Base-by-base conservation (phyloP, 2,113 vertebrate species). In the Mobula birostris region DNA sequence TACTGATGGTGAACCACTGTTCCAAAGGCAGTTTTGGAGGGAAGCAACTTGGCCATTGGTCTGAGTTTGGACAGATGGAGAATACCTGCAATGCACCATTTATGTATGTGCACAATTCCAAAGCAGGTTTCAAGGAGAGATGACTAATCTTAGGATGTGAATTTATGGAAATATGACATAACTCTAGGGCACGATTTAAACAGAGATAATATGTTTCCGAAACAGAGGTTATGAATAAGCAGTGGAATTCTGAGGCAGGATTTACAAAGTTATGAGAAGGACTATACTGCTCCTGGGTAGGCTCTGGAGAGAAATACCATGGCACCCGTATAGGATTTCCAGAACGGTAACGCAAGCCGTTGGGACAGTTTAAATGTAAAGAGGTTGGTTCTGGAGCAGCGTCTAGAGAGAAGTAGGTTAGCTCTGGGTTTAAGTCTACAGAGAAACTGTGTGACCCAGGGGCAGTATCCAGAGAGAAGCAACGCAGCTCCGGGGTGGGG, bases 31-130 rank as follows among this genome's bases (percentile, higher is more conserved):
- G 32, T 68, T 48, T 74, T 56, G 70, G 15, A 93, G 91, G 56
- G 5, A n/a, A n/a, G 85, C 61, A 90, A 17, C 85, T 90, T 7
- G 27, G 58, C 7, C 21, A 8, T 19, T 90, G 85, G n/a, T 66
- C 2, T 32, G 85, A 90, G 15, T 90, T 90, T 90, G 85, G 85
- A 27, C 24, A n/a, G 15, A 19, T 68, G 29, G 29, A 90, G 29
- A 90, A 66, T 68, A 5, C 61, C 85, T 90, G 85, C 85, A 90
- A 90, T 5, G 61, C 61, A 90, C 63, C 85, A 90, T 66, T 90
- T 36, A 90, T 68, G 17, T 66, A n/a, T 15, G n/a, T n/a, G n/a
- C 5, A 66, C 66, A 68, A 68, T n/a, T 68, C 61, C 29, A 90
- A 68, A 5, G 0, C 58, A 66, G 85, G 27, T 5, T 90, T 90